Base-by-base conservation (phyloP, 2,113 vertebrate genomes). In the Melanocharis versteri region DNA sequence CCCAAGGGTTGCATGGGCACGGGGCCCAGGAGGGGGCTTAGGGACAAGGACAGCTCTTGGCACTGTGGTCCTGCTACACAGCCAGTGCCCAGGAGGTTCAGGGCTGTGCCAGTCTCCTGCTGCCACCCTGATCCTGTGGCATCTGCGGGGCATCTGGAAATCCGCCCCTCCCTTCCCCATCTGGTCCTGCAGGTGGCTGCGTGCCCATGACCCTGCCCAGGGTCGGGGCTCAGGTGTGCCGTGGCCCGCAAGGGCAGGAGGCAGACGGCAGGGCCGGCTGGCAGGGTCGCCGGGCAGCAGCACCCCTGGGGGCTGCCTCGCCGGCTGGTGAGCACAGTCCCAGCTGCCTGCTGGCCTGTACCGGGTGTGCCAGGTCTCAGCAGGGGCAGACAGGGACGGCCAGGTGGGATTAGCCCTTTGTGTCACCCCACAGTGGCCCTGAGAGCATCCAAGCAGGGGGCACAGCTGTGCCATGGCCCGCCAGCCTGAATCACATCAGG, bases 131-230 rank as follows among this genome's bases (percentile, higher is more conserved):
- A 66, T 48, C 65, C 79, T 9, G 6, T 65, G 87, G 87, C 94
- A 91, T 93, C 88, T 91, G 84, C 4, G 11, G 31, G 28, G 72
- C 77, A 89, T n/a, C 56, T 78, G 69, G 64, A 93, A 89, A 50
- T 28, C 31, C 10, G 35, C 17, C 12, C 15, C 8, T 5, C 1
- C 20, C 39, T 47, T 47, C 56, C 26, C 71, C 94, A 83, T 83
- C 77, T 93, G 94, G 48, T 31, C 50, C 19, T 37, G 20, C 7
- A 6, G 45, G 77, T 89, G 87, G 94, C 94, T 87, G 66, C 0
- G 1, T 72, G 95, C 94, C 92, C 9, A 0, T 64, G 83, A 77
- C 58, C 68, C 48, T 6, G 13, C 37, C 45, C 27, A 1, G 53
- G 62, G 83, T 39, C 5, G 9, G 48, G 53, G 48, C 62, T 68